Evolutionary conservation across 2,797 vertebrate species (phyloP).

Genomic region (Lepilemur ruficaudatus): DNA sequence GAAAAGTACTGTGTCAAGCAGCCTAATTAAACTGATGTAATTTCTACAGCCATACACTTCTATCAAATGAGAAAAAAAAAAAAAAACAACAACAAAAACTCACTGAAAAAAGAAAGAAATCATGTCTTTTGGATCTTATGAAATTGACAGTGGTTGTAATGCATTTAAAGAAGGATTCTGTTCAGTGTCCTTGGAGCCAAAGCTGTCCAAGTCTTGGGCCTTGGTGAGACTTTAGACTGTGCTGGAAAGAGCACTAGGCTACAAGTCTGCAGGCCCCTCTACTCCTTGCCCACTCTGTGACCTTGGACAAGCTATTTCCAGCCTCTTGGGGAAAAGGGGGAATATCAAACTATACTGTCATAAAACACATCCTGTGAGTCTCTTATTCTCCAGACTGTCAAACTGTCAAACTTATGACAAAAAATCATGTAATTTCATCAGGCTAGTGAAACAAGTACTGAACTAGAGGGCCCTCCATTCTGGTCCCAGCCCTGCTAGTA

Average conservation of each 20-base stretch:
- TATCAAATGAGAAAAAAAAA: slow-evolving; percentile 44
- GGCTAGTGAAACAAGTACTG: slow-evolving; percentile 5
- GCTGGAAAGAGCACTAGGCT: neutral
- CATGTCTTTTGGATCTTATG: slow-evolving; percentile 48
- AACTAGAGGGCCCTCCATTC: neutral
- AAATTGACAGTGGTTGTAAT: slow-evolving; percentile 18
- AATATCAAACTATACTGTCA: neutral
- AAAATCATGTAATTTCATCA: neutral
- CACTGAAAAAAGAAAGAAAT: slow-evolving; percentile 36
- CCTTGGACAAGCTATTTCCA: slow-evolving; percentile 28
- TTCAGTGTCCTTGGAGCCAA: slow-evolving; percentile 38
- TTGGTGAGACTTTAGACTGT: neutral
- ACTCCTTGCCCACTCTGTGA: neutral
- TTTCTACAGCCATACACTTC: slow-evolving; percentile 69
- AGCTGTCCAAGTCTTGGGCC: neutral
- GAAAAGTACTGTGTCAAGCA: slow-evolving; percentile 85
- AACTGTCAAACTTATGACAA: slow-evolving; percentile 40
- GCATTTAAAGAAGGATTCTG: slow-evolving; percentile 65
- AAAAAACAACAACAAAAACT: neutral
- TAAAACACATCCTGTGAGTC: slow-evolving; percentile 31
- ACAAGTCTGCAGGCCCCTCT: neutral
- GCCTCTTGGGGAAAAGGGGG: neutral
- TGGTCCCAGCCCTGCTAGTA: neutral
- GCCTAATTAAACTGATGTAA: slow-evolving; percentile 80
- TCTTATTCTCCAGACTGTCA: slow-evolving; percentile 39